These are phyloP conservation scores for Steinernema khuongi DNA, from an alignment of 1,140 invertebrate species.

Conservation along the genomic window DNA sequence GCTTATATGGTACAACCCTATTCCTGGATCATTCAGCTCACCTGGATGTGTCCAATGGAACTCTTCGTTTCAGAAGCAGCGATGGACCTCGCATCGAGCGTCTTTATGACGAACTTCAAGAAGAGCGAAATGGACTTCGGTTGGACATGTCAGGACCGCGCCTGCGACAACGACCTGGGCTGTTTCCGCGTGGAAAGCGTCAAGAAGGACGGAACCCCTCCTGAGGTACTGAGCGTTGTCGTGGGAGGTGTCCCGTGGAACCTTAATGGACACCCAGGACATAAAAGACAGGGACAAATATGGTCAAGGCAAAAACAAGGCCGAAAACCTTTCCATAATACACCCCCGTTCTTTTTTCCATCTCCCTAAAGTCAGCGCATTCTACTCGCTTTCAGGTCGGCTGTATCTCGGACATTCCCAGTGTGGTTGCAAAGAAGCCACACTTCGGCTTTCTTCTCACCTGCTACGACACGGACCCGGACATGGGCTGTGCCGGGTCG, in stretches of 20 bases:
- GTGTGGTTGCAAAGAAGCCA: background rate
- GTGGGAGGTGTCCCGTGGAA: too few relatives aligned
- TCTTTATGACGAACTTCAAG: background rate
- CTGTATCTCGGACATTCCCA: background rate
- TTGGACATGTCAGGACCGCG: background rate
- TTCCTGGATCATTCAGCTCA: too few relatives aligned
- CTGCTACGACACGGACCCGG: background rate
- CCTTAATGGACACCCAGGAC: too few relatives aligned
- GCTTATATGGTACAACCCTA: too few relatives aligned
- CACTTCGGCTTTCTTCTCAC: background rate
- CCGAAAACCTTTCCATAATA: too few relatives aligned
- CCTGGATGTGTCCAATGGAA: background rate
- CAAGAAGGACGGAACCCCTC: background rate
- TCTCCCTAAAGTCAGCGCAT: background rate
- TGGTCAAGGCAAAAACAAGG: too few relatives aligned
- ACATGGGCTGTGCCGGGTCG: background rate
- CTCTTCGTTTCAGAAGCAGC: background rate
- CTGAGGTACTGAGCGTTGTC: too few relatives aligned
- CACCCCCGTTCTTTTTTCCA: too few relatives aligned
- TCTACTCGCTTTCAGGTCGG: background rate
- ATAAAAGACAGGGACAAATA: too few relatives aligned
- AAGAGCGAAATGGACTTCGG: background rate
- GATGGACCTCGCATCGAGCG: background rate
- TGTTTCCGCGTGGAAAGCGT: background rate
- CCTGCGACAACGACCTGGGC: background rate